Evolutionary conservation across 2,113 vertebrate genomes (phyloP), one percentile per base, ranked within the genome.

Genomic region (Cyprinus carpio): DNA sequence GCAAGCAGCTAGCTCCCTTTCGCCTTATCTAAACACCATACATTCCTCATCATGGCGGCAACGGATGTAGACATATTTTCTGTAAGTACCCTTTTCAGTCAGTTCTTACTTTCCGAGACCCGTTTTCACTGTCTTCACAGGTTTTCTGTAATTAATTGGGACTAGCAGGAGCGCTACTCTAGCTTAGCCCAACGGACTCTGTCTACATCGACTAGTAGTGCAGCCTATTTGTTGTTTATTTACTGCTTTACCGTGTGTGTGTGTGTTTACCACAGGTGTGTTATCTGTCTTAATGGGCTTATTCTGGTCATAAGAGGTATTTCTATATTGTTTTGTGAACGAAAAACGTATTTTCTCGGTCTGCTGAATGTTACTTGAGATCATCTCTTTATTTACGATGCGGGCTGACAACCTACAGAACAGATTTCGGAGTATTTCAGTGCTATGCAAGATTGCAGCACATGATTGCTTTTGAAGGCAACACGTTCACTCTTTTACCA

Each of bases 21-120:
- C 88, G 89, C 89, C 90, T 87, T 86, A 67, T 85, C 90, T 82
- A 76, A 87, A 90, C 82, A 87, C 85, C 85, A 71, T 46, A 91
- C 91, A 93, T 90, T 91, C 92, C 90, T 51, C 91, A 93, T 93
- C 90, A 99, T 98, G 97, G 97, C 97, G 88, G 96, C 97, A 87
- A 95, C 96, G 75, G 97, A 98, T 86, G 91, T 97, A 88, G 96
- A 98, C 89, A 95, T 96, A 77, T 95, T 95, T 91, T 94, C 95
- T 89, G 97, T 98, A 89, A 96, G 96, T 93, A 77, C 67, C 81
- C 40, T 82, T 65, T 40, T 31, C 18, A 78, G 29, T 87, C 43
- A 51, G 10, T 74, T 67, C 13, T 16, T 25, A 16, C n/a, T 65
- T 20, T 10, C n/a, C 1, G n/a, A 31, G 15, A 49, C 2, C 13